Evolutionary conservation across 53 echinoderm and acorn worm species (phyloP), one percentile per base, ranked within the genome.

Genomic region (Antedon mediterranea): DNA sequence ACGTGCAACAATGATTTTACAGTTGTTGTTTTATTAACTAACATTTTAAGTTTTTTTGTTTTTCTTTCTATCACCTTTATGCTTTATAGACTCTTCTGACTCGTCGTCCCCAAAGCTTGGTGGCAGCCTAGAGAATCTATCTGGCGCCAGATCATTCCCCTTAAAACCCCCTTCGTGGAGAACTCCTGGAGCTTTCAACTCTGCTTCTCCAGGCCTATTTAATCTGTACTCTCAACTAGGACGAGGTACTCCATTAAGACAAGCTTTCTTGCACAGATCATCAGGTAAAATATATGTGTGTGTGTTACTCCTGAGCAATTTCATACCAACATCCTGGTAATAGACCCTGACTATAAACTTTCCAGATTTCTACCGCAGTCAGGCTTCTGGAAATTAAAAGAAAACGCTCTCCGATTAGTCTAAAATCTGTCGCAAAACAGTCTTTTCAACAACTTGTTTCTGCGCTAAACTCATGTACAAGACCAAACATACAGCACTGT

Each of bases 161-260:
- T 26, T 57, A 11, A 57, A 23, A 23, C 57, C 57, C 23, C 57
- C 57, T 3, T 57, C 57, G 2, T 57, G 57, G 57, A 57, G 57
- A 26, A 57, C 57, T 18, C 14, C 57, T 3, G 57, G 80, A 32
- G 88, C 91, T 15, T 87, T 72, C 86, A 82, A 81, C 8, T 89
- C 89, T 0, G 83, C 93, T 30, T 88, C 91, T 2, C 88, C 91
- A 0, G 88, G 85, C 30, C 72, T 87, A 74, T 93, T 87, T 72
- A 89, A 84, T 75, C 75, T 84, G 57, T 88, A 85, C 80, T 87
- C 87, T 3, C 88, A 90, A 77, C 85, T 57, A 57, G 57, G 57
- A 13, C 13, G 57, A 57, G 57, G 57, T 57, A 15, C 57, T 57
- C 57, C 57, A 20, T 57, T 57, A 26, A 57, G 57, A 18, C 57